Evolutionary conservation across 2,888 invertebrate genomes (phyloP).

Genomic region (Acronicta psi): DNA sequence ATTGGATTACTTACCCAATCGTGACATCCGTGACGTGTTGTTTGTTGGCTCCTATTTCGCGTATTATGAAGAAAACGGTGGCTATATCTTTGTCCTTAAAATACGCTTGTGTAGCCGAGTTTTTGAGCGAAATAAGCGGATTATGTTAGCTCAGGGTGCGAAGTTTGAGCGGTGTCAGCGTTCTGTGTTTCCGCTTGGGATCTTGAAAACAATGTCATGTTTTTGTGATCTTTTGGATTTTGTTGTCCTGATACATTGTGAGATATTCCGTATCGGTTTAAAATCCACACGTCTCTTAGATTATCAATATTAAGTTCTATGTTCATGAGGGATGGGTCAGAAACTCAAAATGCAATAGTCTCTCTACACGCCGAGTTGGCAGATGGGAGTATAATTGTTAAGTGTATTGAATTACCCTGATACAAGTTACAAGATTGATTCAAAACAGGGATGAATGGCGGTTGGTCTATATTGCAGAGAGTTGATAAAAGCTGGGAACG

Average conservation of each 20-base stretch:
- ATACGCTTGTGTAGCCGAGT: slow-evolving; percentile 18
- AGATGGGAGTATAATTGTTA: too few species aligned
- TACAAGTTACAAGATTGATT: too few species aligned
- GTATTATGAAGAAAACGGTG: slow-evolving; percentile 32
- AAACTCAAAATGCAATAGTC: too few species aligned
- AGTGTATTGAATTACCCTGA: too few species aligned
- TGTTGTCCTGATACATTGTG: not conserved
- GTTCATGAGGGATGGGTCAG: too few species aligned
- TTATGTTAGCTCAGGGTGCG: slow-evolving; percentile 11
- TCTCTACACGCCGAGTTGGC: too few species aligned
- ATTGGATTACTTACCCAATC: slow-evolving; percentile 46
- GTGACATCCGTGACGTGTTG: slow-evolving; percentile 25
- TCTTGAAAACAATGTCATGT: slow-evolving; percentile 12
- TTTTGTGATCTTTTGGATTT: slow-evolving; percentile 6
- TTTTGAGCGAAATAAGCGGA: slow-evolving; percentile 20
- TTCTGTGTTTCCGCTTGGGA: slow-evolving; percentile 11
- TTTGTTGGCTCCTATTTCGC: slow-evolving; percentile 47
- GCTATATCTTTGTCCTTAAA: slow-evolving; percentile 35
- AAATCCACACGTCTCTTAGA: too few species aligned
- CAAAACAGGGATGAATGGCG: too few species aligned
- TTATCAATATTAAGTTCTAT: too few species aligned
- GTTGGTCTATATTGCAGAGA: too few species aligned
- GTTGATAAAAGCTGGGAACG: too few species aligned
- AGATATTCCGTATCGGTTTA: too few species aligned
- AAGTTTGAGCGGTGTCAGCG: slow-evolving; percentile 25